phyloP scores from a whole-genome alignment of 2,797 vertebrate genomes.

The Hyperoplus lanceolatus region DNA sequence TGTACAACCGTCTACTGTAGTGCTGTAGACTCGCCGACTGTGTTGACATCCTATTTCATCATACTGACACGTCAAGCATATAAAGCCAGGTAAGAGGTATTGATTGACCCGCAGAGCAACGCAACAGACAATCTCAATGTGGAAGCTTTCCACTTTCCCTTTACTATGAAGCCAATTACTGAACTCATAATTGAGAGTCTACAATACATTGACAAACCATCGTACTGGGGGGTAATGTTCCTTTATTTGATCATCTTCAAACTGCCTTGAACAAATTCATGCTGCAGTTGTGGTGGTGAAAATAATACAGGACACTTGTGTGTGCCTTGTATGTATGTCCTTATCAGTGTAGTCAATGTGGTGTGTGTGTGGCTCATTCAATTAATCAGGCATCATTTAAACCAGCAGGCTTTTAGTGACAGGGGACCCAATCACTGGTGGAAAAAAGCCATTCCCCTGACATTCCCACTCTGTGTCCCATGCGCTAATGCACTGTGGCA shows the following conservation, averaged over 20 bases:
- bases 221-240: conserved; percentile 44
- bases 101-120: conserved; percentile 64
- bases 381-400: conserved; percentile 84
- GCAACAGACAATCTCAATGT: conserved; percentile 44
- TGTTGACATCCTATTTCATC: conserved; percentile 75
- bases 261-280: conserved; percentile 50
- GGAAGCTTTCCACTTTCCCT: conserved; percentile 28
- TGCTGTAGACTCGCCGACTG: conserved; percentile 60
- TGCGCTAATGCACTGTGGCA: conserved; percentile 83
- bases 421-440: conserved; percentile 79
- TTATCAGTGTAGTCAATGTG: conserved; percentile 71
- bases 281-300: conserved; percentile 51
- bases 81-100: conserved; percentile 49
- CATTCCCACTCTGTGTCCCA: conserved; percentile 73
- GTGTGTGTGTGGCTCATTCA: conserved; percentile 79
- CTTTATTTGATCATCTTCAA: conserved; percentile 49
- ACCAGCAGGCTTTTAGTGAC: conserved; percentile 77
- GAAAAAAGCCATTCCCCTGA: conserved; percentile 77
- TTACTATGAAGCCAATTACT: conserved; percentile 47
- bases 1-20: conserved; percentile 67
- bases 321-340: conserved; percentile 54
- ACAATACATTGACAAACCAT: conserved; percentile 45
- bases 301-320: conserved; percentile 41
- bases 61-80: conserved; percentile 55
- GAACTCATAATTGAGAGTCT: conserved; percentile 40